phyloP scores from a whole-genome alignment of 35 echinoderm and acorn worm species.

The Apostichopus japonicus region DNA sequence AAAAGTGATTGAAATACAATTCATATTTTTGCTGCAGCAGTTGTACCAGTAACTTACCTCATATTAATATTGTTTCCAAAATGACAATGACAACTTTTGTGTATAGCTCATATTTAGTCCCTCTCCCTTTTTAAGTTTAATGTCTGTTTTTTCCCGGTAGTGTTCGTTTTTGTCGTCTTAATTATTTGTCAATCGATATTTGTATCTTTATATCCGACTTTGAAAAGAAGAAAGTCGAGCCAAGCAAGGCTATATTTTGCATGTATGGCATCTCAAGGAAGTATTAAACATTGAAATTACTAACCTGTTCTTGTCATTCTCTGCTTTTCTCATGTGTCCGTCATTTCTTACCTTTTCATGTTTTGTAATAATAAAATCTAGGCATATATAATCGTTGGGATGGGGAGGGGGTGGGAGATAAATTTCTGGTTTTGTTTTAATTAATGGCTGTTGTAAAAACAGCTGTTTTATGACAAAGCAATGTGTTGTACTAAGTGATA shows the following conservation, averaged over 20 bases:
- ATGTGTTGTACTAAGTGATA: too few relatives aligned
- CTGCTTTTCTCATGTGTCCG: too few relatives aligned
- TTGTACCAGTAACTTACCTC: not conserved
- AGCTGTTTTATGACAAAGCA: too few relatives aligned
- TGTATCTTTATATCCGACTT: not conserved
- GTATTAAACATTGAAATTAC: too few relatives aligned
- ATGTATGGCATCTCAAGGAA: not conserved
- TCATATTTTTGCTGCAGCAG: not conserved
- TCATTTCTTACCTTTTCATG: too few relatives aligned
- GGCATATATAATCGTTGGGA: too few relatives aligned
- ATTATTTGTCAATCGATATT: not conserved
- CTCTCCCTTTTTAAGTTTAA: not conserved
- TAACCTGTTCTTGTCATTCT: too few relatives aligned
- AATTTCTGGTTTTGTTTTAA: too few relatives aligned
- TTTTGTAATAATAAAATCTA: too few relatives aligned
- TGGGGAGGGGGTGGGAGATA: too few relatives aligned
- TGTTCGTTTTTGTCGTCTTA: not conserved
- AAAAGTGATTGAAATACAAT: conserved; percentile 1
- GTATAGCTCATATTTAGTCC: not conserved
- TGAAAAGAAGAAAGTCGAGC: not conserved
- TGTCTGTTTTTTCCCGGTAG: not conserved
- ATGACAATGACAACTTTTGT: not conserved
- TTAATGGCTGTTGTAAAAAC: too few relatives aligned
- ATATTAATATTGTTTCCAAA: not conserved
- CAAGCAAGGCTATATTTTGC: not conserved